A percentile compares a stretch with the other conserved stretches of the same genome.
phyloP scores from a whole-genome alignment of 2,113 vertebrate genomes.

The Mellivora capensis region DNA sequence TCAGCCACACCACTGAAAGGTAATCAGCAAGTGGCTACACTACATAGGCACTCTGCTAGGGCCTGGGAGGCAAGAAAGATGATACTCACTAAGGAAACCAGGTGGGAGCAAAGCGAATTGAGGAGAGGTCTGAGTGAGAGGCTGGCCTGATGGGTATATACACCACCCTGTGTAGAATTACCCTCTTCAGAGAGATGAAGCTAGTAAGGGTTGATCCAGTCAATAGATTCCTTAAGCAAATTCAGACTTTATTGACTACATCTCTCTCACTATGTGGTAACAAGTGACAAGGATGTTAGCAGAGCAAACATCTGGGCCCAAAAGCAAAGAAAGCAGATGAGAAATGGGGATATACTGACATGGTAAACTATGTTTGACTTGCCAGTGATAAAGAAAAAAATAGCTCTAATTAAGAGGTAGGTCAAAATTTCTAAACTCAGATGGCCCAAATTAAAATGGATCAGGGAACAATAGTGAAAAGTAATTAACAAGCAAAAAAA shows the following conservation, averaged over 20 bases:
- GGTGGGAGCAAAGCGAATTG: neutral
- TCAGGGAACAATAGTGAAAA: neutral
- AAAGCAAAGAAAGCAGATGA: neutral
- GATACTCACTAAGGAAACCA: neutral
- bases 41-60: neutral
- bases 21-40: neutral
- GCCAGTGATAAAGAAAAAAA: neutral
- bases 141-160: neutral
- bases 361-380: neutral
- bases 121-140: neutral
- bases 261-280: neutral
- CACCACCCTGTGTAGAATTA: neutral
- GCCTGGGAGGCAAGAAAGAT: neutral
- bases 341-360: neutral
- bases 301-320: neutral
- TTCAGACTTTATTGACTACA: neutral
- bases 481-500: neutral
- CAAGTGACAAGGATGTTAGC: neutral
- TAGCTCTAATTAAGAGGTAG: neutral
- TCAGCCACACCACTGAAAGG: neutral
- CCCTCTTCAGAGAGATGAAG: neutral
- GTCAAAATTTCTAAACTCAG: neutral
- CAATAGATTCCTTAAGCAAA: neutral
- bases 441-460: neutral
- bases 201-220: neutral